Evolutionary conservation across 2,888 invertebrate species (phyloP).

Genomic region (Heteromyza rotundicornis): DNA sequence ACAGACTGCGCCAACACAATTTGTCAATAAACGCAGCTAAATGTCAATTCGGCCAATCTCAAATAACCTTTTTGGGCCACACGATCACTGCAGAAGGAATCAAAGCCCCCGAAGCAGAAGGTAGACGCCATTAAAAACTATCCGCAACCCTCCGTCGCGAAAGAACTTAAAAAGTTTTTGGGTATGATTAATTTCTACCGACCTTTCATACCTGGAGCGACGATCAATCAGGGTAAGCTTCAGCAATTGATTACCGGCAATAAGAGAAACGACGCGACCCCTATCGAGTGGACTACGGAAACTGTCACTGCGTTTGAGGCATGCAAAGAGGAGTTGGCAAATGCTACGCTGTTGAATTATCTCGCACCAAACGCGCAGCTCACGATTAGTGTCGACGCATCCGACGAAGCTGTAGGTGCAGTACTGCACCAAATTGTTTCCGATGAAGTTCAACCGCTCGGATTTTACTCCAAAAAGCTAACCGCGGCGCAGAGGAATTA

Average conservation of each 20-base stretch:
- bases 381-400: conserved; percentile 27
- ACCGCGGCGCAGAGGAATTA: conserved; percentile 10
- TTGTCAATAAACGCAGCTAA: conserved; percentile 3
- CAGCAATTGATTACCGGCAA: conserved; percentile 21
- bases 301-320: conserved; percentile 24
- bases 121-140: conserved; percentile 6
- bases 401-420: conserved; percentile 27
- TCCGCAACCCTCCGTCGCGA: background rate
- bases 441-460: conserved; percentile 1
- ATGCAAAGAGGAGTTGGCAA: conserved; percentile 23
- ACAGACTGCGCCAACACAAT: background rate
- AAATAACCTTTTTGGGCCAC: conserved; percentile 2
- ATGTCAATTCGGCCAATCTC: background rate
- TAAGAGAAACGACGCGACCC: conserved; percentile 27
- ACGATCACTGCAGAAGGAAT: background rate
- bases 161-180: background rate
- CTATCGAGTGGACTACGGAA: conserved; percentile 26
- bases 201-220: conserved; percentile 27
- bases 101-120: background rate
- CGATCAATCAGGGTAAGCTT: conserved; percentile 25
- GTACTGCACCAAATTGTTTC: conserved; percentile 17
- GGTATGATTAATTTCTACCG: conserved; percentile 25
- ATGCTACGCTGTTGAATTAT: conserved; percentile 16
- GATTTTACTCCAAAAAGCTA: conserved; percentile 13
- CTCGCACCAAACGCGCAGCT: conserved; percentile 25